Evolutionary conservation across 2,888 invertebrate species (phyloP), one percentile per base, ranked within the genome.

Genomic region (Tethea ocularis): DNA sequence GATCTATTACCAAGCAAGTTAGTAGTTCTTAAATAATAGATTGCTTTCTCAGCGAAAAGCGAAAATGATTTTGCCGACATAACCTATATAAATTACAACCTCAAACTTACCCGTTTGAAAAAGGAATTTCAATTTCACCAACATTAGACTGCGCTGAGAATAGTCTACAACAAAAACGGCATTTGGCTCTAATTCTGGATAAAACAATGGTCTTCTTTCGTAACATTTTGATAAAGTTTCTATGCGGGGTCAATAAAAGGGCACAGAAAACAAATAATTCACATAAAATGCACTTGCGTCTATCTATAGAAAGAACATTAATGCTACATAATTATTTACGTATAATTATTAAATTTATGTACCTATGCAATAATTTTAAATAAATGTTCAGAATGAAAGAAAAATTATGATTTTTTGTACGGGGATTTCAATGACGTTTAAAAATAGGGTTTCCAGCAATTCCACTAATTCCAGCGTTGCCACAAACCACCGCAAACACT

Each of bases 61-160:
- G 6, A 5, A 38, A 6, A 38, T 38, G n/a, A 59, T 57, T 41
- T 56, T 57, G 57, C 22, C 36, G 51, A 58, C 57, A 56, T 59
- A 67, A 59, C 54, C 53, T 69, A 59, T 64, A 68, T 60, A 63
- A 80, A 73, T 61, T 56, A 60, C 72, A 70, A 78, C 78, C 74
- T 77, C 54, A 67, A 77, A 87, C 93, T 93, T 91, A 95, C 95
- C 94, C 94, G 83, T 94, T 94, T 20, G 94, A 88, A 78, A 95
- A 94, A 29, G 88, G 75, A 67, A 94, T 86, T 65, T 93, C 92
- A 15, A 93, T 79, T 82, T 94, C 94, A 8, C 81, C 86, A 33
- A 83, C 70, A 61, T 65, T 71, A 15, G 81, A 55, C 64, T 87
- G 77, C 2, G 86, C 75, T 33, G 89, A 81, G 46, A 80, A 79